Conservation (phyloP, 1,140 invertebrate genomes). For the Drosophila ironensis region DNA sequence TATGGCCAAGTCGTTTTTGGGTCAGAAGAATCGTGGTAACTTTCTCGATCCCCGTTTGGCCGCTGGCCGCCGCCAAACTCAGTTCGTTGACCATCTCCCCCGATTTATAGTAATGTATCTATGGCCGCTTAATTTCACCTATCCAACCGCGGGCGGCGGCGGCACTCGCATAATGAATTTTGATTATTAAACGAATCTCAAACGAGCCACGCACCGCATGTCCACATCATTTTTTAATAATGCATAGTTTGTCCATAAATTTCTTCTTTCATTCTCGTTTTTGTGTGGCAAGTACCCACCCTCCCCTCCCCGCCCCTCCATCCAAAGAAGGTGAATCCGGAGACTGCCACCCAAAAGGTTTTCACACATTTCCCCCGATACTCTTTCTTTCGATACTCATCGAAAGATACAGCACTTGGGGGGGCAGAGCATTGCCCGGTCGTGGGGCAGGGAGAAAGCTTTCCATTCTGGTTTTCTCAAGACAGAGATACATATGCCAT, state of each 20-base stretch:
- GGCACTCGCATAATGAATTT: constrained; percentile 70
- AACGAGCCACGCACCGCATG: constrained; percentile 61
- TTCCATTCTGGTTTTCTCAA: constrained; percentile 60
- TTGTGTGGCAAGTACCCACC: too few relatives aligned
- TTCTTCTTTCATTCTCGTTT: constrained; percentile 46
- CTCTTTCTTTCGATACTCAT: too few relatives aligned
- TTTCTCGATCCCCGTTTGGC: constrained; percentile 61
- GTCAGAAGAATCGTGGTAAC: constrained; percentile 73
- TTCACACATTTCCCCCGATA: too few relatives aligned
- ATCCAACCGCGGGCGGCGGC: not conserved
- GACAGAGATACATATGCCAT: not conserved
- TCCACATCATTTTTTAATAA: constrained; percentile 81
- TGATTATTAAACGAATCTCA: constrained; percentile 73
- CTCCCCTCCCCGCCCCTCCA: too few relatives aligned
- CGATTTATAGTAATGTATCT: constrained; percentile 40
- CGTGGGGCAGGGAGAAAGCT: constrained; percentile 19
- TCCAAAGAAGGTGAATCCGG: too few relatives aligned
- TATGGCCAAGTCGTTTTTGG: constrained; percentile 26
- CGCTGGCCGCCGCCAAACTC: too few relatives aligned
- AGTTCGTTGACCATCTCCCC: constrained; percentile 68
- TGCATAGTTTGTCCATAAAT: constrained; percentile 81
- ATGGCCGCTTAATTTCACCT: constrained; percentile 74
- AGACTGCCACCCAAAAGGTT: too few relatives aligned
- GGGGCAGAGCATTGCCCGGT: constrained; percentile 36
- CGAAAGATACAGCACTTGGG: too few relatives aligned